phyloP scores from a whole-genome alignment of 2,888 invertebrate species.

The Drosophila sordidula region DNA sequence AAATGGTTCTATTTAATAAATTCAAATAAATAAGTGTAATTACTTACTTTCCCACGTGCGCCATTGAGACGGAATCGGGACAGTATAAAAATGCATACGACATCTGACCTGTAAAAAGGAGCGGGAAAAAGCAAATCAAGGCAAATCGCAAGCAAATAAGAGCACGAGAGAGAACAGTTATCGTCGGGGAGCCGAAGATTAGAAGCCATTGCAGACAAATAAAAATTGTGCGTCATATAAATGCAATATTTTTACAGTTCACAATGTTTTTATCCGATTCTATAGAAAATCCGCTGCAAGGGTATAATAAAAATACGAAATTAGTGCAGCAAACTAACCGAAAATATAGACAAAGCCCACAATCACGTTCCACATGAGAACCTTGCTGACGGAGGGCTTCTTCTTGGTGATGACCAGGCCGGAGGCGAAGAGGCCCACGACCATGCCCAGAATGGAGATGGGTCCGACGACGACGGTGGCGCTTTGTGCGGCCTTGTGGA shows the following conservation, averaged over 20 bases:
- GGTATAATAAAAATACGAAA: background rate
- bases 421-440: slow-evolving; percentile 87
- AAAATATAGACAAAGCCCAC: slow-evolving; percentile 86
- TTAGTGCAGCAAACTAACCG: slow-evolving; percentile 19
- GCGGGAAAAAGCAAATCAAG: background rate
- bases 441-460: slow-evolving; percentile 87
- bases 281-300: no score
- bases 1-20: background rate
- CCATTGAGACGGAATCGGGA: slow-evolving; percentile 78
- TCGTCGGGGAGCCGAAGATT: no score
- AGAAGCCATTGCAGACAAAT: no score
- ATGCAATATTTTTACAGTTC: no score
- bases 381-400: slow-evolving; percentile 87
- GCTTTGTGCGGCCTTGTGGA: slow-evolving; percentile 87
- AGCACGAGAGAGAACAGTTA: background rate
- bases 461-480: slow-evolving; percentile 89
- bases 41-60: slow-evolving; percentile 61
- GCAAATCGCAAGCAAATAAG: background rate
- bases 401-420: slow-evolving; percentile 88
- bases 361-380: slow-evolving; percentile 88
- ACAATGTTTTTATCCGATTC: no score
- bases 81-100: slow-evolving; percentile 87
- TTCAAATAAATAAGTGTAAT: background rate
- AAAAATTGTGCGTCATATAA: no score
- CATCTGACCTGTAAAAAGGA: slow-evolving; percentile 84